Base-by-base conservation (phyloP, 1,140 invertebrate species). In the Medauroidea extradentata region DNA sequence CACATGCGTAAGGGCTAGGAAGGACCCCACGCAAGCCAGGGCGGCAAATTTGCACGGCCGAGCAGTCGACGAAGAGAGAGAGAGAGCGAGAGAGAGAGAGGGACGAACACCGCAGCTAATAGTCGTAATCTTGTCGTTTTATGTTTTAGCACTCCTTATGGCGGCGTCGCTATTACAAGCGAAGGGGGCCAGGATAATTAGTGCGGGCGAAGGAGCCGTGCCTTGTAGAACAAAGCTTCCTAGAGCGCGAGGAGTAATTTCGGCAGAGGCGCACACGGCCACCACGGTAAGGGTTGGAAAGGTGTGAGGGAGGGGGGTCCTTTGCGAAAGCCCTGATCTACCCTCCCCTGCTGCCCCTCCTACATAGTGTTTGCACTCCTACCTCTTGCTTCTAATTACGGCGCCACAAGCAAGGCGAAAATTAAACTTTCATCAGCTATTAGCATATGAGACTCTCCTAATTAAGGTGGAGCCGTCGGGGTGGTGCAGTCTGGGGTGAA, bases 401-500 rank as follows among this genome's bases (percentile, higher is more conserved):
- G 60, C 55, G 59, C 70, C 71, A 63, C 71, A 73, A 71, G 65
- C 68, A 69, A 68, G 64, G 66, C n/a, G 63, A 61, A 70, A 73
- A 73, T 73, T 73, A 73, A 73, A 73, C 71, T 73, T 71, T 73
- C 71, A 73, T 71, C 70, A 71, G 66, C 70, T 67, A 73, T 73
- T 73, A 73, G 69, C 71, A 73, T 73, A 72, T 71, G 71, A 72
- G 70, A 72, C 69, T 70, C 61, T 65, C 68, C 67, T 72, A 71
- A 73, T 73, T 73, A 73, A 73, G 70, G 69, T 18, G 25, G 21
- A 49, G 29, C 8, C 19, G 7, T 24, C 34, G 14, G 23, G 54
- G 39, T 13, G 43, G 38, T 25, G 29, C 5, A 11, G 29, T 4
- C 5, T 4, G 29, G 29, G 29, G 29, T 4, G 29, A 34, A 34